Evolutionary conservation across 2,113 vertebrate genomes (phyloP).

Genomic region (Sinocyclocheilus anshuiensis): DNA sequence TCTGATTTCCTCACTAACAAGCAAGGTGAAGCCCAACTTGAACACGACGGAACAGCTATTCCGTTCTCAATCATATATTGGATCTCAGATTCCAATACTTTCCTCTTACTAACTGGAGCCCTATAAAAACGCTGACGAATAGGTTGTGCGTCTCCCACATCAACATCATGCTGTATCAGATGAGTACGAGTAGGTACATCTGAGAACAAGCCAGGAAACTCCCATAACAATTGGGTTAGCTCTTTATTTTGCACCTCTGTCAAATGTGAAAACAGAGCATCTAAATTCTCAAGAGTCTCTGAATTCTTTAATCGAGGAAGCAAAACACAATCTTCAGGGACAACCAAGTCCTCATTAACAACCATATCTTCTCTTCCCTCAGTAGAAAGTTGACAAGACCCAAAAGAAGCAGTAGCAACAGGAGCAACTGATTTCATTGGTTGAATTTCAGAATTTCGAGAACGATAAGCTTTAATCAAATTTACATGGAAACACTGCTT

Average conservation of each 20-base stretch:
- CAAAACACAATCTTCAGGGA: neutral
- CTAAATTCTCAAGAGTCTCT: neutral
- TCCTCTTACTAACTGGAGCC: neutral
- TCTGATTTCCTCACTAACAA: neutral
- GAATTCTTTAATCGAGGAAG: neutral
- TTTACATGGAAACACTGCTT: too few species aligned
- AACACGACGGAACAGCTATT: neutral
- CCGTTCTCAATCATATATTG: neutral
- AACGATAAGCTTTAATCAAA: too few species aligned
- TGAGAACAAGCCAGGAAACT: neutral
- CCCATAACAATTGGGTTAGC: neutral
- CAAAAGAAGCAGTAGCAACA: too few species aligned
- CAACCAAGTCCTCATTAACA: too few species aligned
- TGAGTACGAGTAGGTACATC: neutral
- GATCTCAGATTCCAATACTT: neutral
- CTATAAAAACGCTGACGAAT: neutral
- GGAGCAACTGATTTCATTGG: too few species aligned
- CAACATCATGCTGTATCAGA: neutral
- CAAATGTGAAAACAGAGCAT: neutral
- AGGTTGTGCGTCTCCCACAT: neutral
- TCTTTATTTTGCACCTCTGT: neutral
- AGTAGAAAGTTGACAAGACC: too few species aligned
- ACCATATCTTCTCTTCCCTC: too few species aligned
- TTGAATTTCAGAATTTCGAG: too few species aligned
- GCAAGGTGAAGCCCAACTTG: constrained; percentile 11